These are phyloP conservation scores for Clitarchus hookeri DNA, from an alignment of 2,888 invertebrate species.

Conservation along the genomic window DNA sequence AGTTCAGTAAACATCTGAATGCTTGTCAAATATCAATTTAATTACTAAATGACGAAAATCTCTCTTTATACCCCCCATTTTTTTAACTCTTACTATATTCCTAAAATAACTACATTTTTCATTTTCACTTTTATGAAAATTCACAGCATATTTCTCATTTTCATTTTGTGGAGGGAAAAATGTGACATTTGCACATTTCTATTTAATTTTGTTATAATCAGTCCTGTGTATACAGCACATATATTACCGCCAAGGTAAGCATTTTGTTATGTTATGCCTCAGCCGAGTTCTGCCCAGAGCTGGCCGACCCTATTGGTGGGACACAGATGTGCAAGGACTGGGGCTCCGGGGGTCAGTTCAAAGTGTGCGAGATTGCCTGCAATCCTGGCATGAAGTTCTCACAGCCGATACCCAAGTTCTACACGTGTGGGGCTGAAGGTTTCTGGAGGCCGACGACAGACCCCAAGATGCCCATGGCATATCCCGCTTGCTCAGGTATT, in stretches of 20 bases:
- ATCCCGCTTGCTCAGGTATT: constrained; percentile 90
- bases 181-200: too few species aligned
- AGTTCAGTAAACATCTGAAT: too few species aligned
- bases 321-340: constrained; percentile 91
- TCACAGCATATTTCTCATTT: too few species aligned
- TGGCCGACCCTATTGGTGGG: constrained; percentile 90
- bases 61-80: too few species aligned
- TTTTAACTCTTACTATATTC: too few species aligned
- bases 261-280: constrained; percentile 46
- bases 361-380: constrained; percentile 91
- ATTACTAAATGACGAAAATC: too few species aligned
- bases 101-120: too few species aligned
- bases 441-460: constrained; percentile 92
- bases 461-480: constrained; percentile 79
- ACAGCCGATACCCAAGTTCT: constrained; percentile 92
- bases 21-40: too few species aligned
- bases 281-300: constrained; percentile 91
- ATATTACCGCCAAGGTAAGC: background rate
- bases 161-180: too few species aligned
- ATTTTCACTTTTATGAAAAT: too few species aligned
- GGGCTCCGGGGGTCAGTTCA: constrained; percentile 95
- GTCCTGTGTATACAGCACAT: too few species aligned
- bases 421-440: constrained; percentile 97
- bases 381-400: constrained; percentile 88
- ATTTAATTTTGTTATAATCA: too few species aligned